Evolutionary conservation across 1,140 invertebrate species (phyloP).

Genomic region (Drosophila kurseongensis): DNA sequence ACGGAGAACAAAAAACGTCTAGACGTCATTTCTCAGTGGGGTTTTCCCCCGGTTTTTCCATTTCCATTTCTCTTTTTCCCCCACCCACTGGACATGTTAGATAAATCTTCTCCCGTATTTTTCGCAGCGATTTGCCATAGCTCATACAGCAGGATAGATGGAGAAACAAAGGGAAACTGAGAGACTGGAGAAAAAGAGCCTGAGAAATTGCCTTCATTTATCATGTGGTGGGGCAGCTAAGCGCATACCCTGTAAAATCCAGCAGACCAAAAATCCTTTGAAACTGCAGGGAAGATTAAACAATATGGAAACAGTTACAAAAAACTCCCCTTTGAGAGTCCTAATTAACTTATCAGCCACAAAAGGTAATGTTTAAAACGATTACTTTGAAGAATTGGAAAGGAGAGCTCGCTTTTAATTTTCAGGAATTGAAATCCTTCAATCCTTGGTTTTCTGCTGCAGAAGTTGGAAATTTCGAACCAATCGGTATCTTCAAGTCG

Average conservation of each 20-base stretch:
- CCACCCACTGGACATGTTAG: conserved; percentile 31
- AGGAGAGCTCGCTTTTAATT: no score
- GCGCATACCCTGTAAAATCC: conserved; percentile 2
- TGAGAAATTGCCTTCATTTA: conserved; percentile 68
- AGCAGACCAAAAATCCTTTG: no score
- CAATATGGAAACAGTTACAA: no score
- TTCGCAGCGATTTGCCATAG: conserved; percentile 52
- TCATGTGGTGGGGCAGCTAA: conserved; percentile 38
- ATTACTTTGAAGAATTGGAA: no score
- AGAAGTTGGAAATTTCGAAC: not conserved
- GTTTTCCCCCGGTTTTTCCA: not conserved
- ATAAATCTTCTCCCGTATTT: conserved; percentile 65
- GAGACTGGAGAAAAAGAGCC: conserved; percentile 8
- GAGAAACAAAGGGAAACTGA: conserved; percentile 25
- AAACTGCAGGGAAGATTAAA: not conserved
- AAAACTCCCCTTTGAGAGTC: no score
- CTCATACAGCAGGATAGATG: conserved; percentile 35
- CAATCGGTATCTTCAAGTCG: not conserved
- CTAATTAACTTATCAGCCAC: no score
- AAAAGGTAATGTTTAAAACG: no score
- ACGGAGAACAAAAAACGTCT: conserved; percentile 59
- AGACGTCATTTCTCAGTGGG: conserved; percentile 71
- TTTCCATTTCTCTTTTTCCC: not conserved
- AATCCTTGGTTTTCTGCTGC: no score
- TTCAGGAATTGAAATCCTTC: no score